These are phyloP conservation scores for Monodelphis domestica DNA, from an alignment of 2,797 vertebrate species.

Conservation along the genomic window DNA sequence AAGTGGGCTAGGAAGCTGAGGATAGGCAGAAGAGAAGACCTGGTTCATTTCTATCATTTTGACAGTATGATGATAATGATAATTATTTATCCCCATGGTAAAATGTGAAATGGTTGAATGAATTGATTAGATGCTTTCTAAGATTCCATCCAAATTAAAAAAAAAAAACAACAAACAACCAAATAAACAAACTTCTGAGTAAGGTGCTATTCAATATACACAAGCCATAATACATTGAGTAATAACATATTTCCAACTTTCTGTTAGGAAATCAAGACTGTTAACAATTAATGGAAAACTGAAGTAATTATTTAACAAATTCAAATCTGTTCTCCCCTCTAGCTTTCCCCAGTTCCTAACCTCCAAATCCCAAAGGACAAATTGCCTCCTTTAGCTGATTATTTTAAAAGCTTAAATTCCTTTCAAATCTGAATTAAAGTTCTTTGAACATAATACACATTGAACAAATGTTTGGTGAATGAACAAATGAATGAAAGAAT, in stretches of 20 bases:
- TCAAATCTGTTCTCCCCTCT: not conserved
- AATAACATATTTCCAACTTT: not conserved
- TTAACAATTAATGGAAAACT: not conserved
- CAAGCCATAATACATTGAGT: not conserved
- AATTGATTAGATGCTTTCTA: not conserved
- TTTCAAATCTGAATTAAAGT: constrained; percentile 4
- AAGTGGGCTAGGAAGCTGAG: not conserved
- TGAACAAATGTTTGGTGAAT: not conserved
- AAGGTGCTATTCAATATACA: not conserved
- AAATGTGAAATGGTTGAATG: not conserved
- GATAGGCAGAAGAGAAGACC: not conserved
- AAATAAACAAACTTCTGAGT: not conserved
- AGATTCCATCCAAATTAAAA: not conserved
- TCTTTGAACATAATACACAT: not conserved
- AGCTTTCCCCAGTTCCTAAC: not conserved
- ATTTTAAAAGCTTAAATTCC: not conserved
- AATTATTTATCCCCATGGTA: not conserved
- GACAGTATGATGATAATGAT: not conserved
- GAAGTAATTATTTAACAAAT: not conserved
- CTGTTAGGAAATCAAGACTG: not conserved
- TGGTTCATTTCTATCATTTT: not conserved
- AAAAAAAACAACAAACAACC: no score
- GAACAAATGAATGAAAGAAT: not conserved
- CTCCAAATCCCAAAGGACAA: not conserved
- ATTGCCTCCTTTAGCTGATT: not conserved